Conservation (phyloP, 2,113 vertebrate genomes). For the Leptosomus discolor region DNA sequence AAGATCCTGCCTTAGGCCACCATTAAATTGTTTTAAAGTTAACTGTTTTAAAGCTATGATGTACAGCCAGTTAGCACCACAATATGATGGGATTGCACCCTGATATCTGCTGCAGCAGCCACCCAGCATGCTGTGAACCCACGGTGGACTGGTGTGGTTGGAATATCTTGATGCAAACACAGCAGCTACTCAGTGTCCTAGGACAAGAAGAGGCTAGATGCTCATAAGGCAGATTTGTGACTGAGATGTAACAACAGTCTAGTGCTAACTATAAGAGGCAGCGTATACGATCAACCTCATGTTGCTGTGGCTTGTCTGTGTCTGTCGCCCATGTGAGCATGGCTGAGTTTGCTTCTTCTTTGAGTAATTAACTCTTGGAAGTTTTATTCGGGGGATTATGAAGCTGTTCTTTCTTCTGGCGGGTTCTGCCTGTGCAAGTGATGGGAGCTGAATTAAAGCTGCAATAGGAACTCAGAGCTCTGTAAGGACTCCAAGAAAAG, state of each 20-base stretch:
- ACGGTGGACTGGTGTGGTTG: fast-evolving
- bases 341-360: not conserved
- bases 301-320: not conserved
- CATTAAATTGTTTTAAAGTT: not conserved
- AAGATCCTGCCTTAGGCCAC: not conserved
- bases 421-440: not conserved
- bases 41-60: not conserved
- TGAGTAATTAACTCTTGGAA: constrained; percentile 1
- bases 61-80: not conserved
- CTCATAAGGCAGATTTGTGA: not conserved
- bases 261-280: not conserved
- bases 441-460: not conserved
- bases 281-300: fast-evolving
- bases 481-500: constrained; percentile 8
- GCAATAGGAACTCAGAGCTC: not conserved
- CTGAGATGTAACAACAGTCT: not conserved
- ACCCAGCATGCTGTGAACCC: not conserved
- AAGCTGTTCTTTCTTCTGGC: not conserved
- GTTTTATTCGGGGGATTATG: not conserved
- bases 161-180: not conserved
- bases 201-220: not conserved
- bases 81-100: not conserved
- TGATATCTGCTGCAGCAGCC: not conserved
- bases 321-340: fast-evolving
- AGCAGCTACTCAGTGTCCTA: not conserved